A percentile compares a stretch with the other conserved stretches of the same genome.
phyloP scores from a whole-genome alignment of 2,888 invertebrate species.

The Volucella bombylans region DNA sequence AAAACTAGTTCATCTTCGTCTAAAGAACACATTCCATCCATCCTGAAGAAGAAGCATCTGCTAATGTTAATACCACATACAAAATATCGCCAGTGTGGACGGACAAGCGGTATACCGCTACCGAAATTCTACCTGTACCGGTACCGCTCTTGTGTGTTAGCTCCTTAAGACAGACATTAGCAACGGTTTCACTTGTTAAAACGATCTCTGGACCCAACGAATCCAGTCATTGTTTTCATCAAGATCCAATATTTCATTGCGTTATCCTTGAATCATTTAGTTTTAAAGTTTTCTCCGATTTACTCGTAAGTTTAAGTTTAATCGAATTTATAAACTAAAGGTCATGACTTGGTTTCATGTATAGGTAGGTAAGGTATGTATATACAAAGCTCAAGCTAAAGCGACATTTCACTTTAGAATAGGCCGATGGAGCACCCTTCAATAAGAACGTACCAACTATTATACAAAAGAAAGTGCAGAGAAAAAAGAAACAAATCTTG shows the following conservation, averaged over 20 bases:
- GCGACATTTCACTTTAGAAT: constrained; percentile 57
- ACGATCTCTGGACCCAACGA: too few species aligned
- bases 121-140: neutral
- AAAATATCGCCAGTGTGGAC: constrained; percentile 8
- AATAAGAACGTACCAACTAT: constrained; percentile 18
- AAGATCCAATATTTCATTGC: too few species aligned
- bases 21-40: too few species aligned
- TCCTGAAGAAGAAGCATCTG: too few species aligned
- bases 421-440: neutral
- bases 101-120: neutral
- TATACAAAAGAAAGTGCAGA: neutral
- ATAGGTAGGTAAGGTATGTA: neutral
- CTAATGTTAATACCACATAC: constrained; percentile 1
- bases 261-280: neutral
- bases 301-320: neutral
- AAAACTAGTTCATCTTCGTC: too few species aligned
- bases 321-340: neutral
- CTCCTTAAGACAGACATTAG: too few species aligned
- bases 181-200: too few species aligned
- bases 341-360: constrained; percentile 7
- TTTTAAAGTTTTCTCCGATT: neutral
- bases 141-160: constrained; percentile 1
- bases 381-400: neutral
- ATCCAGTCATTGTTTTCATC: too few species aligned
- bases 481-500: constrained; percentile 43